These are phyloP conservation scores for Lochmaea crataegi DNA, from an alignment of 2,888 invertebrate species.

Conservation along the genomic window DNA sequence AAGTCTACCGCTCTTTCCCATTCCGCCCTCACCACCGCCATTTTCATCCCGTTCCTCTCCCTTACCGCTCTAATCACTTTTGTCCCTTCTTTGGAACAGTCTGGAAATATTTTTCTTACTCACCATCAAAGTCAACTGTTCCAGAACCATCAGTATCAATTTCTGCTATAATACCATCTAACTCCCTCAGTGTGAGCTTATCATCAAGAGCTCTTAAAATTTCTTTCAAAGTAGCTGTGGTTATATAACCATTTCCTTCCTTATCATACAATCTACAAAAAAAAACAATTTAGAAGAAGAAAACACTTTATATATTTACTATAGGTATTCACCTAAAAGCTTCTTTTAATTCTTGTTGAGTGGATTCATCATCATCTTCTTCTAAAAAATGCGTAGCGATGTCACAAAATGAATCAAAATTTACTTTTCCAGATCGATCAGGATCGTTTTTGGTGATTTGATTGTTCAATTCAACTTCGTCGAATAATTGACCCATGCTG, in stretches of 20 bases:
- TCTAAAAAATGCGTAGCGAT: slow-evolving; percentile 95
- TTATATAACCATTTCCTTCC: slow-evolving; percentile 95
- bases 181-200: slow-evolving; percentile 89
- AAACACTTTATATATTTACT: not conserved
- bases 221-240: slow-evolving; percentile 90
- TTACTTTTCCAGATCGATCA: slow-evolving; percentile 89
- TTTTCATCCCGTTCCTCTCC: too few species aligned
- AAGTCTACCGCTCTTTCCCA: too few species aligned
- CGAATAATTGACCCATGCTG: slow-evolving; percentile 95
- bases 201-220: slow-evolving; percentile 94
- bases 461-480: slow-evolving; percentile 76
- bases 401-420: slow-evolving; percentile 93
- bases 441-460: slow-evolving; percentile 91
- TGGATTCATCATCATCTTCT: slow-evolving; percentile 95
- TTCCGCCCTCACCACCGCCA: too few species aligned
- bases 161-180: slow-evolving; percentile 97
- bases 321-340: slow-evolving; percentile 78
- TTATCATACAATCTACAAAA: slow-evolving; percentile 89
- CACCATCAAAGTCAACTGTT: too few species aligned
- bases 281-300: not conserved
- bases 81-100: too few species aligned
- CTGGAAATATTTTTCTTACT: too few species aligned
- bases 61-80: too few species aligned
- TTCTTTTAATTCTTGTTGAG: slow-evolving; percentile 96
- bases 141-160: slow-evolving; percentile 95